These are phyloP conservation scores for Clinocottus analis DNA, from an alignment of 2,113 vertebrate species.

Conservation along the genomic window DNA sequence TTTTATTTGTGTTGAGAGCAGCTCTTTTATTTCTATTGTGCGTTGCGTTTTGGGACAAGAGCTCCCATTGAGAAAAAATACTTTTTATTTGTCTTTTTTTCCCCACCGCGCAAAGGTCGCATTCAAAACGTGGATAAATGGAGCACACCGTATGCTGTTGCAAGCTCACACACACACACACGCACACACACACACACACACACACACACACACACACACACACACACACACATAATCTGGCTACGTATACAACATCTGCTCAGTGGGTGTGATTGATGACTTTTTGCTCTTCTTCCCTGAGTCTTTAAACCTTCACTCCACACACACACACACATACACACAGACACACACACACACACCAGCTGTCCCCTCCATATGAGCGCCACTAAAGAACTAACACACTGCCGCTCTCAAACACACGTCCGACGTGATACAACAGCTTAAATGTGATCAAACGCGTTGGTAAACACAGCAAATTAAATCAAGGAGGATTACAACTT, in stretches of 20 bases:
- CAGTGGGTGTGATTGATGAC: conserved; percentile 2
- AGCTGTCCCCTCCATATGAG: conserved; percentile 48
- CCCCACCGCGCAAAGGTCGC: not conserved
- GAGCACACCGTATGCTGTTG: not conserved
- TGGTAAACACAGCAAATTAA: conserved; percentile 44
- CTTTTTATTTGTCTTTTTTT: not conserved
- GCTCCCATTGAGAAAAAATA: not conserved
- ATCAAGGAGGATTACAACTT: conserved; percentile 63
- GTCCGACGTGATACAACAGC: not conserved
- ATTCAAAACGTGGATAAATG: not conserved
- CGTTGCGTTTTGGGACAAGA: not conserved
- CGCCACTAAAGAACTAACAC: conserved; percentile 6
- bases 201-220: not conserved
- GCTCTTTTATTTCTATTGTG: not conserved
- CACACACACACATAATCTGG: not conserved
- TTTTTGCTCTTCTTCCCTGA: not conserved
- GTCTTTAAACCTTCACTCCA: not conserved
- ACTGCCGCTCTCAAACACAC: conserved; percentile 2
- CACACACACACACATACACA: conserved; percentile 28
- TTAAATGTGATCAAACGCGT: conserved; percentile 44
- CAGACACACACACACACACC: conserved; percentile 47
- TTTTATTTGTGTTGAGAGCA: not conserved
- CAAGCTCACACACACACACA: not conserved
- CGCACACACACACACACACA: not conserved
- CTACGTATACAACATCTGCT: not conserved